These are phyloP conservation scores for Vandiemenella viatica DNA, from an alignment of 2,888 invertebrate genomes.

Conservation along the genomic window DNA sequence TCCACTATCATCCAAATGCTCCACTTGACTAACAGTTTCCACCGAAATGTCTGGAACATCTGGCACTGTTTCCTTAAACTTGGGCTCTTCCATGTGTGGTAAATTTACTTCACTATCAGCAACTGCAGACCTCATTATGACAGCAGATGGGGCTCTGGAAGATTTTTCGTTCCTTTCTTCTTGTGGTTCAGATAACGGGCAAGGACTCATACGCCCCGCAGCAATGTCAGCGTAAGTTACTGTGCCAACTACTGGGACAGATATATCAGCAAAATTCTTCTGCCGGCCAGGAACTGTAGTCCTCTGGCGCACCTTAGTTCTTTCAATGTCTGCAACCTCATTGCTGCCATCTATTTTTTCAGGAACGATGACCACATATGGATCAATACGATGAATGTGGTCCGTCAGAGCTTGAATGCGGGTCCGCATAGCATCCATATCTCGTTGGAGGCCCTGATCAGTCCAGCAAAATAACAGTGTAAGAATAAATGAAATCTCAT, in stretches of 20 bases:
- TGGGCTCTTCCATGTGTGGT: too few species aligned
- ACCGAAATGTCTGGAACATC: too few species aligned
- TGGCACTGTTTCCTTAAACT: too few species aligned
- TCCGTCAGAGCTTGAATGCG: slow-evolving; percentile 56
- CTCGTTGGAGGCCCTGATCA: slow-evolving; percentile 43
- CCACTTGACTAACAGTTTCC: too few species aligned
- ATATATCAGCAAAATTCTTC: slow-evolving; percentile 2
- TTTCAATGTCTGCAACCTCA: slow-evolving; percentile 4
- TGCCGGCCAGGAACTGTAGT: slow-evolving; percentile 32
- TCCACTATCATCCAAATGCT: too few species aligned
- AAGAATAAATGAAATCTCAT: background rate
- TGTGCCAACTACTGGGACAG: slow-evolving; percentile 1
- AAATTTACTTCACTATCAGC: too few species aligned
- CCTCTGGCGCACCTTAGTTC: slow-evolving; percentile 9
- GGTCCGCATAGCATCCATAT: slow-evolving; percentile 48
- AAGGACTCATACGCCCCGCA: slow-evolving; percentile 36
- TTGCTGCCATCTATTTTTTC: slow-evolving; percentile 7
- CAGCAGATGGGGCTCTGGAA: too few species aligned
- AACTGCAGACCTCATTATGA: too few species aligned
- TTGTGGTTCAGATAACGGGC: slow-evolving; percentile 7
- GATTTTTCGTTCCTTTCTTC: too few species aligned
- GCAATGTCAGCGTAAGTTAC: slow-evolving; percentile 52
- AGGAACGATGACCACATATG: slow-evolving; percentile 35
- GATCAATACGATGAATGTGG: slow-evolving; percentile 60
- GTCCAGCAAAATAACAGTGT: slow-evolving; percentile 5